These are phyloP conservation scores for Cepphus grylle DNA, from an alignment of 2,113 vertebrate species.

Conservation along the genomic window DNA sequence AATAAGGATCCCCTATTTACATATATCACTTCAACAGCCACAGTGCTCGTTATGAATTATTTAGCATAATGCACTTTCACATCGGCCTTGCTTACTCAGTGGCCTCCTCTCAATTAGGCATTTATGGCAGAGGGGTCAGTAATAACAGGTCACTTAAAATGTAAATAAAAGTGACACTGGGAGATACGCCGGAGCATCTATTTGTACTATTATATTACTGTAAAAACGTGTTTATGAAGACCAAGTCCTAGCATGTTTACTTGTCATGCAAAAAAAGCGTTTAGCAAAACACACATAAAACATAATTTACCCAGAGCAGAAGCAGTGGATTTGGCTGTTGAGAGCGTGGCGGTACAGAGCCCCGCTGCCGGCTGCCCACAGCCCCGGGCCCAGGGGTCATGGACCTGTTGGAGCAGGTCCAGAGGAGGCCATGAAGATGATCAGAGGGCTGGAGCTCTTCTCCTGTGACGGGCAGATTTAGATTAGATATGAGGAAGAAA, in stretches of 20 bases:
- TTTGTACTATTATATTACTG: neutral
- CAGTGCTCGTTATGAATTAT: neutral
- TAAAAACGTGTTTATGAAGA: slow-evolving; percentile 3
- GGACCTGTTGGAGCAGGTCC: neutral
- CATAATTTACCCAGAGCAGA: neutral
- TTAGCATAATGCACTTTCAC: neutral
- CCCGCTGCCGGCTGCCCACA: neutral
- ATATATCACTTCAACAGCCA: neutral
- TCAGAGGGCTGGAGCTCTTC: neutral
- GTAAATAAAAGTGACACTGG: neutral
- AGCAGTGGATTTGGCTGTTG: neutral
- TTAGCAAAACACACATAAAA: neutral
- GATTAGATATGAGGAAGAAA: neutral
- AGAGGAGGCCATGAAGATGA: neutral
- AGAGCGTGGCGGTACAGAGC: accelerated
- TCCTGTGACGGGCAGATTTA: neutral
- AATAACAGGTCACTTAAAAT: neutral
- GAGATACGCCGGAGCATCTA: neutral
- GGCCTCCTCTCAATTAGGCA: neutral
- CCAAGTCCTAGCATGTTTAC: neutral
- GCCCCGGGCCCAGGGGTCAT: neutral
- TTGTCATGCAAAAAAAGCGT: neutral
- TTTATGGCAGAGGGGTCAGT: neutral
- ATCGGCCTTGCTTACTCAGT: neutral
- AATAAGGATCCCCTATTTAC: neutral